Evolutionary conservation across 2,888 invertebrate genomes (phyloP).

Genomic region (Aleiodes testaceus): DNA sequence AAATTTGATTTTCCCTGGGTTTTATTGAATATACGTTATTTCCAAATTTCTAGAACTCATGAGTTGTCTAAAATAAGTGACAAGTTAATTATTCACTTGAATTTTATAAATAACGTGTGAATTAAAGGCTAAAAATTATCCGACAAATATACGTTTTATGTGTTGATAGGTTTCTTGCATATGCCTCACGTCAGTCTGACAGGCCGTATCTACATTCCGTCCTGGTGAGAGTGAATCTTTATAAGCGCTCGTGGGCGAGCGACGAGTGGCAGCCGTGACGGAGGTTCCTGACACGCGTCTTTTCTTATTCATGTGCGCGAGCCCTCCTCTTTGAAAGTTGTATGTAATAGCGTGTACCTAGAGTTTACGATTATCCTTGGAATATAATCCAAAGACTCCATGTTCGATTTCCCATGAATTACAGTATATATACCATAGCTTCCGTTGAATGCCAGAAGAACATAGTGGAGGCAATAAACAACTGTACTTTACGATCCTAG

Average conservation of each 20-base stretch:
- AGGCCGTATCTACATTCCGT: conserved; percentile 63
- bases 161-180: conserved; percentile 27
- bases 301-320: conserved; percentile 40
- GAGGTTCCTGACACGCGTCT: conserved; percentile 54
- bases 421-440: too few relatives aligned
- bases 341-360: conserved; percentile 6
- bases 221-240: conserved; percentile 61
- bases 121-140: conserved; percentile 10
- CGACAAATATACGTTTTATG: neutral
- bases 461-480: neutral
- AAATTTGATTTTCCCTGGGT: neutral
- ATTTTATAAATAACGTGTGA: too few relatives aligned
- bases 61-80: too few relatives aligned
- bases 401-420: conserved; percentile 8
- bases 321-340: conserved; percentile 13
- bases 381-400: neutral
- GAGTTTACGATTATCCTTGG: conserved; percentile 19
- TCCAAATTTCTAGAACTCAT: too few relatives aligned
- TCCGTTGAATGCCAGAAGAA: too few relatives aligned
- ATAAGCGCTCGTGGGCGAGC: conserved; percentile 63
- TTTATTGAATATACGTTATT: neutral
- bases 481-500: conserved; percentile 7
- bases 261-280: conserved; percentile 65
- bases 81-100: too few relatives aligned
- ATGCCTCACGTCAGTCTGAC: conserved; percentile 62